Evolutionary conservation across 2,888 invertebrate species (phyloP), one percentile per base, ranked within the genome.

Genomic region (Diachrysia chrysitis): DNA sequence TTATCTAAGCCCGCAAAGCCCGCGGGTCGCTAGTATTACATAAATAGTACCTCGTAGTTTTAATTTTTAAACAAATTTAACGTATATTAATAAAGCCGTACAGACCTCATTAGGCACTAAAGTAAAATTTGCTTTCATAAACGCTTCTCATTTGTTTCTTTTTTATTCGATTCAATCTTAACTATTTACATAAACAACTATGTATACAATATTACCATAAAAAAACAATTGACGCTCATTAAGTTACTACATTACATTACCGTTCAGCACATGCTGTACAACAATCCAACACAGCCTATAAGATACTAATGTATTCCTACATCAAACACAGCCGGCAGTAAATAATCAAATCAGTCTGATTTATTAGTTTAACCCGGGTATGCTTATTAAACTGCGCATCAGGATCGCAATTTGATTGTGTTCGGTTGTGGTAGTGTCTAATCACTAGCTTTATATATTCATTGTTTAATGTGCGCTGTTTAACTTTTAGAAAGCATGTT

Each of bases 291-390:
- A 55, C 46, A 58, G 17, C 56, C 57, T 51, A 66, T 60, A 55
- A 76, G 73, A 77, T 61, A 77, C 59, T 35, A 64, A 51, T 55
- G 59, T 76, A 76, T 69, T 71, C 66, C 67, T 46, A 72, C 69
- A 77, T 74, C 66, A 76, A 69, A 82, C 71, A 87, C 81, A 82
- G 73, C 82, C 81, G 80, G 88, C 85, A 89, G 89, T 90, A 91
- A 92, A 91, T 91, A 93, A 92, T 93, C 91, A 90, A 92, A 93
- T 93, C 91, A 87, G 87, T 86, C 84, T 93, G 92, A 93, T 92
- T 93, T 93, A 93, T 90, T 90, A 91, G 87, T 82, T 87, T 86
- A 89, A 88, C 86, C 90, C 82, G 64, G 72, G 85, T 86, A 87
- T 89, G 91, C 89, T 92, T 92, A 92, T 92, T 91, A 92, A 90